Evolutionary conservation across 2,113 vertebrate species (phyloP), one percentile per base, ranked within the genome.

Genomic region (Microcebus ravelobensis): DNA sequence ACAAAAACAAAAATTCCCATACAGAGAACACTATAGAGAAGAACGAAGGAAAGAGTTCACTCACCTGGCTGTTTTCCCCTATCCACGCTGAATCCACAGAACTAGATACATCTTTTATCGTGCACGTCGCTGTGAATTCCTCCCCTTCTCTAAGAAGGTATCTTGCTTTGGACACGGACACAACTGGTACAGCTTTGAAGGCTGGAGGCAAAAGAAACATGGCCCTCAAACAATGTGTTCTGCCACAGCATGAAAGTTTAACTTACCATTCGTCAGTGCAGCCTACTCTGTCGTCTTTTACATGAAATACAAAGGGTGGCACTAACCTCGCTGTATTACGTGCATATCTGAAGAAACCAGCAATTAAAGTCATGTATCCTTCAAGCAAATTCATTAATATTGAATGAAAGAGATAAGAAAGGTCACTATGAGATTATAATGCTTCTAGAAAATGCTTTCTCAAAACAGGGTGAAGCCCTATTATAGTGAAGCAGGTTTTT

Each of bases 41-140:
- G 21, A 83, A 84, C 2, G 4, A 87, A 91, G 9, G 10, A 34
- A 68, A 85, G 0, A 6, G 71, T 34, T 71, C 90, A 96, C 99
- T 99, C 98, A 99, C 99, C 98, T 96, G 99, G 68, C 96, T 98
- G 71, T 76, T 98, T 5, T 98, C 99, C 96, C 98, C 97, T 96
- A 98, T 97, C 99, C 99, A 99, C 36, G 97, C 97, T 18, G 99
- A 70, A 29, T 94, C 45, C 81, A 99, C 99, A 0, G 99, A 99
- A 88, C 99, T 99, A 59, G 99, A 99, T 97, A 99, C 99, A 52
- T 99, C 99, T 0, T 97, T 99, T 92, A 99, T 99, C 93, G 97
- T 98, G 96, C 99, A 99, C 0, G 74, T 98, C 93, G 99, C 98
- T 21, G 98, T 97, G 95, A 99, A 99, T 34, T 96, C 98, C 96